Evolutionary conservation across 1,140 invertebrate species (phyloP).

Genomic region (Bombus terrestris): DNA sequence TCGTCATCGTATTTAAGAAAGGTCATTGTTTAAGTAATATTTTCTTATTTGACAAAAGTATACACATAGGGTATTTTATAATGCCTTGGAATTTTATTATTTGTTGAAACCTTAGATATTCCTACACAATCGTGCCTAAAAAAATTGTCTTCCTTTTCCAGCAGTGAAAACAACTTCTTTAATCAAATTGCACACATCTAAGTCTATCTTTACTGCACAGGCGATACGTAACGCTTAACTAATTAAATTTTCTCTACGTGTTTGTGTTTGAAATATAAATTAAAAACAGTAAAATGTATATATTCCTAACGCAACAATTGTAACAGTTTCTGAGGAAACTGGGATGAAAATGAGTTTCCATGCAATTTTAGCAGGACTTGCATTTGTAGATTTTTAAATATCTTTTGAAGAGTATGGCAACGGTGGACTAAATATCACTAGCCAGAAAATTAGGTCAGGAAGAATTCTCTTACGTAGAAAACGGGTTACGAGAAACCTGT

Average conservation of each 20-base stretch:
- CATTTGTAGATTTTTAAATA: no score
- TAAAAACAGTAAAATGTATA: not conserved
- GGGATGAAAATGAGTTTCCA: not conserved
- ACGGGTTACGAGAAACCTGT: not conserved
- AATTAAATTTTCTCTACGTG: constrained; percentile 8
- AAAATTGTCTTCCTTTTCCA: not conserved
- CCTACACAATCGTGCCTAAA: no score
- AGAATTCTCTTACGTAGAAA: not conserved
- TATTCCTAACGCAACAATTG: not conserved
- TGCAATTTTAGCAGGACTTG: not conserved
- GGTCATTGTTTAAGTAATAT: not conserved
- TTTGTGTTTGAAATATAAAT: not conserved
- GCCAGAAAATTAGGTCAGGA: not conserved
- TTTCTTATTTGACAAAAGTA: not conserved
- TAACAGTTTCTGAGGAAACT: not conserved
- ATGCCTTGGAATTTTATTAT: not conserved
- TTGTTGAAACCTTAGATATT: not conserved
- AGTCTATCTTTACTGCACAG: not conserved
- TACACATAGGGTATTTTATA: not conserved
- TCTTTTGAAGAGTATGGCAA: no score
- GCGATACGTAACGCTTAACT: not conserved
- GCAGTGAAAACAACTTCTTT: not conserved
- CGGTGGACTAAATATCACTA: no score
- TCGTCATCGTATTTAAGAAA: not conserved
- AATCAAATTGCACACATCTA: not conserved